Percentiles rank a stretch among this genome's conserved stretches.
Conservation (phyloP, 2,797 vertebrate species). For the Hippopotamyrus pictus region DNA sequence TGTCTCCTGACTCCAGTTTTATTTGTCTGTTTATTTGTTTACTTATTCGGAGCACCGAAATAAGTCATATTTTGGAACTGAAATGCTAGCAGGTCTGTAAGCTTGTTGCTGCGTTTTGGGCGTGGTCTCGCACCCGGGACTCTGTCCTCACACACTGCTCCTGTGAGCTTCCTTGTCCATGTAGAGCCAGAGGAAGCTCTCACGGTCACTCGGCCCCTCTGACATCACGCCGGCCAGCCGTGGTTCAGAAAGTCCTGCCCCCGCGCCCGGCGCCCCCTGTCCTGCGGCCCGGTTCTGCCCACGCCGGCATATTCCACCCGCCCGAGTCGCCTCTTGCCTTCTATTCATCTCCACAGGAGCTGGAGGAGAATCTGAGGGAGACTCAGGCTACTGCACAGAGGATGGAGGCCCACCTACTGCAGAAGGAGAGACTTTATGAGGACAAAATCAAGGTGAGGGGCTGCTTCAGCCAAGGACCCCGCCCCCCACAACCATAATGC, state of each 20-base stretch:
- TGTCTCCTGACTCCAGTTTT: neutral
- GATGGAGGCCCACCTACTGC: slow-evolving; percentile 88
- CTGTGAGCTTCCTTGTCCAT: neutral
- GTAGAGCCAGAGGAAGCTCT: neutral
- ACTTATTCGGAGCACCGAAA: neutral
- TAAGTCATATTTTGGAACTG: slow-evolving; percentile 7
- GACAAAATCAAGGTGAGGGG: slow-evolving; percentile 90
- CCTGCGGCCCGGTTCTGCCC: slow-evolving; percentile 36
- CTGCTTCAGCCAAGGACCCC: neutral
- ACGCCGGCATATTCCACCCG: neutral
- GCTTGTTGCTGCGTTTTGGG: neutral
- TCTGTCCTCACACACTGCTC: neutral
- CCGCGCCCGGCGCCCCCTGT: slow-evolving; percentile 28
- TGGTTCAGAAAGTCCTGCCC: neutral
- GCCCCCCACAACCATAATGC: neutral
- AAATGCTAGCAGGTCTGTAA: slow-evolving; percentile 13
- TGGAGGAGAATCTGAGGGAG: slow-evolving; percentile 91
- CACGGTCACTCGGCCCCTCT: slow-evolving; percentile 2
- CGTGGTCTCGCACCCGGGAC: neutral
- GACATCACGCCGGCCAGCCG: neutral
- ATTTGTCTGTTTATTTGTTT: neutral
- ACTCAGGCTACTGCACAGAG: slow-evolving; percentile 88
- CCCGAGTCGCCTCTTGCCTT: neutral
- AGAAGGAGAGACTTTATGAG: slow-evolving; percentile 92
- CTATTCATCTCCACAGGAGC: slow-evolving; percentile 64